These are phyloP conservation scores for Hippolais icterina DNA, from an alignment of 2,113 vertebrate genomes.

Conservation along the genomic window DNA sequence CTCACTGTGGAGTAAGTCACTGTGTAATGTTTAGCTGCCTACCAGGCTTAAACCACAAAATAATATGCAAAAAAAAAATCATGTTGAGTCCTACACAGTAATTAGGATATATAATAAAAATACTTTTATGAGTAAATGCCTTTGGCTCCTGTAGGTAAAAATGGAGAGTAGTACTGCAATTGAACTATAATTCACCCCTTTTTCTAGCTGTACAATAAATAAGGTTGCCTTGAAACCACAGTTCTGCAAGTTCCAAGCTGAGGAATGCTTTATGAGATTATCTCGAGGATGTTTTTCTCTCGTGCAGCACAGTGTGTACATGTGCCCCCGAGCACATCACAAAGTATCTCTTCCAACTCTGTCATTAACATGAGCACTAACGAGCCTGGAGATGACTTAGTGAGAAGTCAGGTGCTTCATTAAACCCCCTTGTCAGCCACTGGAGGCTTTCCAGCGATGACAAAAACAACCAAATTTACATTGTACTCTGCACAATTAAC, in stretches of 20 bases:
- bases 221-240: not conserved
- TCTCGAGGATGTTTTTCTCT: rapidly evolving
- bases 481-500: not conserved
- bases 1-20: not conserved
- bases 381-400: conserved; percentile 14
- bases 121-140: not conserved
- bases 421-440: not conserved
- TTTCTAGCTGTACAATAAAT: not conserved
- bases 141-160: not conserved
- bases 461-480: not conserved
- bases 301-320: not conserved
- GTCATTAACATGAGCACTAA: not conserved
- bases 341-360: not conserved
- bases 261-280: not conserved
- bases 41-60: not conserved
- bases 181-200: not conserved
- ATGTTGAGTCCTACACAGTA: not conserved
- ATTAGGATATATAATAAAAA: not conserved
- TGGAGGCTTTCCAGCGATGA: not conserved
- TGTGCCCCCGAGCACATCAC: not conserved
- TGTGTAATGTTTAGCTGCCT: not conserved
- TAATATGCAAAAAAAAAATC: not conserved
- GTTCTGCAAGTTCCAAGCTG: not conserved
- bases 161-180: not conserved
- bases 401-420: conserved; percentile 49